A percentile compares a stretch with the other conserved stretches of the same genome.
phyloP scores from a whole-genome alignment of 1,140 invertebrate genomes.

The Drosophila truncata region DNA sequence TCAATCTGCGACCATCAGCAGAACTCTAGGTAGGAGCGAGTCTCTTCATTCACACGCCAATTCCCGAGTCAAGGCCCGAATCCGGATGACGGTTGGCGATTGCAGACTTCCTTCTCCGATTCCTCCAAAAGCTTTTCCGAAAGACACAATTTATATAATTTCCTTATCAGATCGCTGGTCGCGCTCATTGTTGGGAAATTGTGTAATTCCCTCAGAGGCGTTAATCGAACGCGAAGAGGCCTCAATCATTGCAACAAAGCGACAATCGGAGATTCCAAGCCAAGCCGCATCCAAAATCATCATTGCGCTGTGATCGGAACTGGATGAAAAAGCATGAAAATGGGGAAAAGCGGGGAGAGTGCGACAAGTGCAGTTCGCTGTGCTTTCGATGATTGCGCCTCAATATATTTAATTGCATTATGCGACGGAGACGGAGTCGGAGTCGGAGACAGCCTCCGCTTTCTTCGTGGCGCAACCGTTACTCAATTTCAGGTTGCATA shows the following conservation, averaged over 20 bases:
- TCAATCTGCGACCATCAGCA: slow-evolving; percentile 58
- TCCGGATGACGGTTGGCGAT: slow-evolving; percentile 56
- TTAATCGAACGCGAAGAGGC: slow-evolving; percentile 58
- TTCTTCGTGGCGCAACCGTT: slow-evolving; percentile 61
- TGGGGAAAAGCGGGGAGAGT: slow-evolving; percentile 54
- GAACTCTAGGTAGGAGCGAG: slow-evolving; percentile 22
- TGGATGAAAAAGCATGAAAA: slow-evolving; percentile 57
- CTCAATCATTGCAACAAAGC: slow-evolving; percentile 66
- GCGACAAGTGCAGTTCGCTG: slow-evolving; percentile 73
- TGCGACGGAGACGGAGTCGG: slow-evolving; percentile 48
- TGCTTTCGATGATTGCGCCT: slow-evolving; percentile 70
- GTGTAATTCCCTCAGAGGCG: slow-evolving; percentile 65
- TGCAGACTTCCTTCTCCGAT: slow-evolving; percentile 68
- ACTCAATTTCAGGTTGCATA: slow-evolving; percentile 55
- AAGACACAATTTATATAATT: slow-evolving; percentile 77
- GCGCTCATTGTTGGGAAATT: slow-evolving; percentile 68
- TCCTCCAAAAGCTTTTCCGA: slow-evolving; percentile 53
- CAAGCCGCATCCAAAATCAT: slow-evolving; percentile 19
- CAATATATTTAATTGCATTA: slow-evolving; percentile 72
- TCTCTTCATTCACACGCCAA: slow-evolving; percentile 62
- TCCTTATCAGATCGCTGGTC: slow-evolving; percentile 66
- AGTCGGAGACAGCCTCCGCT: slow-evolving; percentile 47
- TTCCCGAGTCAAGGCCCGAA: slow-evolving; percentile 23
- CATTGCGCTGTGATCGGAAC: slow-evolving; percentile 41
- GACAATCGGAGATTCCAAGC: slow-evolving; percentile 9